Evolutionary conservation across 2,797 vertebrate species (phyloP).

Genomic region (Malurus leucopterus): DNA sequence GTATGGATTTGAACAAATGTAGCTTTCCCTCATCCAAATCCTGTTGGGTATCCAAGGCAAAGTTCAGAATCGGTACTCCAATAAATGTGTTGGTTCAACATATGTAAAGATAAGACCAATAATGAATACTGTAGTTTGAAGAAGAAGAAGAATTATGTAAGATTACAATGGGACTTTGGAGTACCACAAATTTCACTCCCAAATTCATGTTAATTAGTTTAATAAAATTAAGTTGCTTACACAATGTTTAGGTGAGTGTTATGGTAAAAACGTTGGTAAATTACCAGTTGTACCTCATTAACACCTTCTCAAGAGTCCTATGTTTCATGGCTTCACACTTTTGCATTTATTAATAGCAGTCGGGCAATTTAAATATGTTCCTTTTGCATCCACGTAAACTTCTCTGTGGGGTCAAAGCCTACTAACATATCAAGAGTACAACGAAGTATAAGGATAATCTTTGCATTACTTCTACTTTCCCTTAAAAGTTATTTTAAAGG

Average conservation of each 20-base stretch:
- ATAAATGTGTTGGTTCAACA: not conserved
- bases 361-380: not conserved
- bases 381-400: not conserved
- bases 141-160: not conserved
- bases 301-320: not conserved
- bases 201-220: not conserved
- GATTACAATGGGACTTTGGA: not conserved
- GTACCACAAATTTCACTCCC: not conserved
- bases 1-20: not conserved
- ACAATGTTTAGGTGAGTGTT: not conserved
- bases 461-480: not conserved
- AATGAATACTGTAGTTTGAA: not conserved
- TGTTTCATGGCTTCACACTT: not conserved
- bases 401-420: not conserved
- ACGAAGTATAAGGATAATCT: not conserved
- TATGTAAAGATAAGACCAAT: not conserved
- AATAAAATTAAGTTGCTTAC: not conserved
- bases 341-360: not conserved
- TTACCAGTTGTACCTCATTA: not conserved
- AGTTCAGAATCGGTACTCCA: not conserved
- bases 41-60: not conserved
- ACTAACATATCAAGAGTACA: not conserved
- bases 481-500: not conserved
- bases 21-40: not conserved
- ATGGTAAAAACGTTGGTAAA: not conserved